Conservation (phyloP, 2,113 vertebrate genomes). For the Columba livia region DNA sequence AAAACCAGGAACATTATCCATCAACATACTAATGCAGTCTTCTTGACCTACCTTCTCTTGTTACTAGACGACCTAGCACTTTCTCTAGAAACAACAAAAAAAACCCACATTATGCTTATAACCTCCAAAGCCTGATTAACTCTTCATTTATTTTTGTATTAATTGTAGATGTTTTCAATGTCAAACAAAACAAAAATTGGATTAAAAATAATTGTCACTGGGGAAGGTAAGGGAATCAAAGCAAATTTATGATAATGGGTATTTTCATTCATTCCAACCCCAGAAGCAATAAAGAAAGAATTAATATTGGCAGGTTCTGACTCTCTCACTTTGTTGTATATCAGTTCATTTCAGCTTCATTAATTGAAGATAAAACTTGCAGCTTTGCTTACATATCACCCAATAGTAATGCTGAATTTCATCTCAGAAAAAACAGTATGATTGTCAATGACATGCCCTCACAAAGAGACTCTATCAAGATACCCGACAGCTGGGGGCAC, state of each 20-base stretch:
- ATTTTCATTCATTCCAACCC: background rate
- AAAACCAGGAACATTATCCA: background rate
- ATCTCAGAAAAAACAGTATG: background rate
- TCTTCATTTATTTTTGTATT: background rate
- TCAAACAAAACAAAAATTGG: background rate
- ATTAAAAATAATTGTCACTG: background rate
- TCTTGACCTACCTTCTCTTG: background rate
- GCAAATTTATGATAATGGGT: background rate
- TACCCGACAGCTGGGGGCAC: background rate
- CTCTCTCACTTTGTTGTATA: background rate
- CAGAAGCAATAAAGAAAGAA: background rate
- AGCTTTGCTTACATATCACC: background rate
- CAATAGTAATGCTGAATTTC: background rate
- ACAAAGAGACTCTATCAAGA: background rate
- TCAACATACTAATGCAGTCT: background rate
- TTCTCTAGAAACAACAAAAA: background rate
- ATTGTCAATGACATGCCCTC: background rate
- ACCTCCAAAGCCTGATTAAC: background rate
- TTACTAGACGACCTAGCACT: background rate
- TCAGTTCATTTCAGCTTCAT: slow-evolving; percentile 3
- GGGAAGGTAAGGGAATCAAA: background rate
- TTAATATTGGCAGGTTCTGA: background rate
- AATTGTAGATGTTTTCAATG: background rate
- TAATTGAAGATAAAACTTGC: background rate
- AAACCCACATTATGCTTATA: background rate